These are phyloP conservation scores for Acropternis orthonyx DNA, from an alignment of 2,797 vertebrate genomes.

Conservation along the genomic window DNA sequence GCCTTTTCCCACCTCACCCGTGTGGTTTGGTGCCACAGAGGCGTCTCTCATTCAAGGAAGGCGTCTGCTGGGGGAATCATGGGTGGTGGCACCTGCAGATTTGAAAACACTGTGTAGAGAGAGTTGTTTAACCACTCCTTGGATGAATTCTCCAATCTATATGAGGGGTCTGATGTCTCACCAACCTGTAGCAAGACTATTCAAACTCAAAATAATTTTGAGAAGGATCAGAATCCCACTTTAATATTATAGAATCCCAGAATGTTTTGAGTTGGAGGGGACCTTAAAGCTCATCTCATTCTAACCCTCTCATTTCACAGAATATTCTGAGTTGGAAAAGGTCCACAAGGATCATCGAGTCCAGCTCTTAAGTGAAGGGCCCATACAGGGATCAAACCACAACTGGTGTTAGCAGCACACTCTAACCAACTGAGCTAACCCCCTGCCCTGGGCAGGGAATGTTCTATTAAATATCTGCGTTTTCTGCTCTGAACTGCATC, in stretches of 20 bases:
- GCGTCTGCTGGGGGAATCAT: neutral
- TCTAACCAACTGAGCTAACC: neutral
- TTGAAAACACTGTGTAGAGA: neutral
- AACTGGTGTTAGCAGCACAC: neutral
- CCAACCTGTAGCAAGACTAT: neutral
- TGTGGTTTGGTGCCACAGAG: neutral
- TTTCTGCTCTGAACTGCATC: neutral
- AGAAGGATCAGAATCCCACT: neutral
- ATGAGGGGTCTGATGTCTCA: neutral
- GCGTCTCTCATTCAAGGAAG: fast-evolving
- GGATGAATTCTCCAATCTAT: fast-evolving
- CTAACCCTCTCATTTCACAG: neutral
- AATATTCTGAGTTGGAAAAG: neutral
- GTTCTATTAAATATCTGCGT: neutral
- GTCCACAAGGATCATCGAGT: neutral
- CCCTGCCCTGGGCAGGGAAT: neutral
- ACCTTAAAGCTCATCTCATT: neutral
- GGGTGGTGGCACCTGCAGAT: neutral
- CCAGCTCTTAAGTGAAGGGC: neutral
- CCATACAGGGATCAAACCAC: neutral
- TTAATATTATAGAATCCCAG: neutral
- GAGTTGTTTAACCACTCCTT: neutral
- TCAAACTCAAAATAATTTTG: neutral
- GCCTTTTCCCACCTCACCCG: fast-evolving
- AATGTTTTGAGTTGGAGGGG: neutral